Base-by-base conservation (phyloP, 2,888 invertebrate species). In the Mayetiola destructor region DNA sequence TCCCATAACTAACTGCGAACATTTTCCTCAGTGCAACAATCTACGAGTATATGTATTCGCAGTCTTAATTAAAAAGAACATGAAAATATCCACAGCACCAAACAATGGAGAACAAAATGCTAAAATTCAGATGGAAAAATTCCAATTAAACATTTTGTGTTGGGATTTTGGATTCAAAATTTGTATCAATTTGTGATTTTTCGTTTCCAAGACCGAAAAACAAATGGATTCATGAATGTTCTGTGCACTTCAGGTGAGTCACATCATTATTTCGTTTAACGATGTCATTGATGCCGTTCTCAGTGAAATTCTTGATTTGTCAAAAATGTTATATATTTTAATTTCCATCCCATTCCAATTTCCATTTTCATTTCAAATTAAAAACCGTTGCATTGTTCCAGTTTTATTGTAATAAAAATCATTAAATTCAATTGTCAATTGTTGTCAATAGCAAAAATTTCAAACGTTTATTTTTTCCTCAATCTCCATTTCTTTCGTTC, bases 341-440 rank as follows among this genome's bases (percentile, higher is more conserved):
- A n/a, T n/a, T n/a, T n/a, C n/a, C n/a, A n/a, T n/a, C n/a, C n/a
- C n/a, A n/a, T n/a, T n/a, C n/a, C n/a, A n/a, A n/a, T n/a, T n/a
- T n/a, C n/a, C n/a, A n/a, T n/a, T n/a, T n/a, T n/a, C n/a, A n/a
- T n/a, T n/a, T n/a, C n/a, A n/a, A n/a, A n/a, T n/a, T n/a, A n/a
- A n/a, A n/a, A n/a, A n/a, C n/a, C n/a, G n/a, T n/a, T n/a, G n/a
- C n/a, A n/a, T n/a, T n/a, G n/a, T n/a, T n/a, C n/a, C n/a, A n/a
- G n/a, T n/a, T n/a, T n/a, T n/a, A n/a, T n/a, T n/a, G n/a, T 27
- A 27, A 48, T 48, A 8, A 48, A 27, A 48, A 48, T 48, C 48
- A 27, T 48, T n/a, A 42, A 48, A 27, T 16, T 16, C 27, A 48
- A 48, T 48, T 48, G 48, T 27, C 27, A 27, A 48, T n/a, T n/a